phyloP scores from a whole-genome alignment of 2,888 invertebrate species.

The Apantesis nais region DNA sequence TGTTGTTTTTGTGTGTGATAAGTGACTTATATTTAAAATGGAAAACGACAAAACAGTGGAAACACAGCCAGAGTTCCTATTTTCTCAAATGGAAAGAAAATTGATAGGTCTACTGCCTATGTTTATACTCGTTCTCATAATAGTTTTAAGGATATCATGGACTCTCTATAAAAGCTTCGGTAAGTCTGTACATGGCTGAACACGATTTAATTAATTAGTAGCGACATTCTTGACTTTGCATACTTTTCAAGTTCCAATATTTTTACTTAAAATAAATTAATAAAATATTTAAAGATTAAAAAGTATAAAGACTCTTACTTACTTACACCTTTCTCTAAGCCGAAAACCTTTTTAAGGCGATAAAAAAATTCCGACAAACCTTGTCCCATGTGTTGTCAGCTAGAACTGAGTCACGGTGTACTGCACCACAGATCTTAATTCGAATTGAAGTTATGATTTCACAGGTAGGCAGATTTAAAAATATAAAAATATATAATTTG shows the following conservation, averaged over 20 bases:
- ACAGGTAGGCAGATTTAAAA: too few species aligned
- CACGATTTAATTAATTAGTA: too few species aligned
- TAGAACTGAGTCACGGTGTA: too few species aligned
- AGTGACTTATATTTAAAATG: slow-evolving; percentile 40
- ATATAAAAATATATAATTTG: too few species aligned
- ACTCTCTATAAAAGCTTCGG: slow-evolving; percentile 66
- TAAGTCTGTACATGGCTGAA: slow-evolving; percentile 46
- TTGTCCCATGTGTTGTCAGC: too few species aligned
- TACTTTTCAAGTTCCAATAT: background rate
- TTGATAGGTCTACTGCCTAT: slow-evolving; percentile 63
- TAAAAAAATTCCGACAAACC: too few species aligned
- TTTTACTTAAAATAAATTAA: background rate
- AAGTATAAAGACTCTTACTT: too few species aligned
- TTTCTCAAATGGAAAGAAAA: slow-evolving; percentile 34
- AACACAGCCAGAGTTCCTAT: slow-evolving; percentile 25
- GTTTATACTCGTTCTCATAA: slow-evolving; percentile 63
- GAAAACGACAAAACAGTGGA: slow-evolving; percentile 36
- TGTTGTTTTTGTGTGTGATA: slow-evolving; percentile 11
- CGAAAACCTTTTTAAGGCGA: too few species aligned
- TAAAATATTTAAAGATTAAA: too few species aligned
- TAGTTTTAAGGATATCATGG: slow-evolving; percentile 68
- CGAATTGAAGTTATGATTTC: too few species aligned
- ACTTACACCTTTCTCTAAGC: too few species aligned
- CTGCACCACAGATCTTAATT: too few species aligned
- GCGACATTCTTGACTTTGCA: background rate